These are phyloP conservation scores for Scomber japonicus DNA, from an alignment of 2,113 vertebrate species.

Conservation along the genomic window DNA sequence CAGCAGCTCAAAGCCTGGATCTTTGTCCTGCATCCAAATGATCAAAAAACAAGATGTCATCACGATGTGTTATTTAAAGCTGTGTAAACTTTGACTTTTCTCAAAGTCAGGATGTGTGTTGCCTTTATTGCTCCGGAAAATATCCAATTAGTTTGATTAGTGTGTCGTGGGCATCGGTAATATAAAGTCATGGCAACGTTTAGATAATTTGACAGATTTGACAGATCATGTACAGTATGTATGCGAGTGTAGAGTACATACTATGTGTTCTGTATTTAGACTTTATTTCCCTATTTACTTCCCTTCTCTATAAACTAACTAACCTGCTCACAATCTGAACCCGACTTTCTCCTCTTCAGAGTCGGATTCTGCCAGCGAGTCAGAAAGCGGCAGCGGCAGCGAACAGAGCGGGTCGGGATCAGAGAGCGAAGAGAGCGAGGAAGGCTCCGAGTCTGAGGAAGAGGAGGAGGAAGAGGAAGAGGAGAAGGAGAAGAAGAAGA, in stretches of 20 bases:
- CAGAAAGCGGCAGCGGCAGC: constrained; percentile 84
- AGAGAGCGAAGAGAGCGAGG: constrained; percentile 86
- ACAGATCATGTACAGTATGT: not conserved
- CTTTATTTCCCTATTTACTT: too few species aligned
- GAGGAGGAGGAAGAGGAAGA: constrained; percentile 86
- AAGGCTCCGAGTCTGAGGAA: constrained; percentile 87
- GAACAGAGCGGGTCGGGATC: constrained; percentile 85
- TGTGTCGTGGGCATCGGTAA: not conserved
- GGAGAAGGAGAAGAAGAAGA: constrained; percentile 84
- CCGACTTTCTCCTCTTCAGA: constrained; percentile 79
- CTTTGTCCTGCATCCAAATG: too few species aligned
- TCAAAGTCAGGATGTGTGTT: too few species aligned
- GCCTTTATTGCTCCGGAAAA: too few species aligned
- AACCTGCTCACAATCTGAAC: not conserved
- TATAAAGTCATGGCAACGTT: not conserved
- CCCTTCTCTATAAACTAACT: too few species aligned
- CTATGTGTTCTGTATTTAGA: too few species aligned
- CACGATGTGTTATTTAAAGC: too few species aligned
- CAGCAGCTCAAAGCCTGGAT: too few species aligned
- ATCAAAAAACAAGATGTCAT: too few species aligned
- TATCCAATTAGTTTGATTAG: too few species aligned
- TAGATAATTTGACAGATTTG: too few species aligned
- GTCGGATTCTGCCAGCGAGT: constrained; percentile 87
- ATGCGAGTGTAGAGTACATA: not conserved
- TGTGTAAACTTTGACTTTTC: too few species aligned